Base-by-base conservation (phyloP, 2,888 invertebrate genomes). In the Melanostoma mellinum region DNA sequence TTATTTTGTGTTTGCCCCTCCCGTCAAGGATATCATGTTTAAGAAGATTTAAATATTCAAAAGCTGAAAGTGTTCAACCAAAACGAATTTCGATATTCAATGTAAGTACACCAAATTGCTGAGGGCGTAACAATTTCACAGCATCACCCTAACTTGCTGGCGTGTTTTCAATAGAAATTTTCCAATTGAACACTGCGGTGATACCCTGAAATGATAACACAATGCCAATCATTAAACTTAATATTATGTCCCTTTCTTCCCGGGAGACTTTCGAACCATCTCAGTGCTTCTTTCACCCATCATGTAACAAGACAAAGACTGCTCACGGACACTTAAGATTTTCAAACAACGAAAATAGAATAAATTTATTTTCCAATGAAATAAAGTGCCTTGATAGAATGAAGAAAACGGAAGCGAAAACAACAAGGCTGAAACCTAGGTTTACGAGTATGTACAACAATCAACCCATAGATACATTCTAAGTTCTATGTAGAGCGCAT, bases 291-390 rank as follows among this genome's bases (percentile, higher is more conserved):
- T 10, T 46, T 46, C 3, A 10, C 44, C 44, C 44, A 46, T 3
- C n/a, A n/a, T 10, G 3, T 6, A 6, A 0, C 32, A 4, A 3
- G 8, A 32, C 44, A 60, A 46, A 20, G 3, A 46, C 8, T 46
- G 33, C 35, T 35, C 5, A 46, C 44, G 20, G 35, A 61, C 44
- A 61, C 46, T 46, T 46, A 61, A 61, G 61, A 61, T 61, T 9
- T 61, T 35, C 30, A 61, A 61, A 61, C 61, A 61, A 46, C 46
- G 46, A 20, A 8, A 3, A 61, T 46, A 32, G 35, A 61, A 61
- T 61, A 8, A 30, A 61, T 46, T 61, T 61, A 61, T 46, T 61
- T 61, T 61, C 9, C 46, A 61, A 46, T 61, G 61, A 46, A 61
- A 35, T 61, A 36, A 61, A 61, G 61, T 61, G 61, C 61, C 46